Percentiles rank a stretch among this genome's conserved stretches.
Conservation (phyloP, 2,888 invertebrate genomes). For the Teleogryllus oceanicus region DNA sequence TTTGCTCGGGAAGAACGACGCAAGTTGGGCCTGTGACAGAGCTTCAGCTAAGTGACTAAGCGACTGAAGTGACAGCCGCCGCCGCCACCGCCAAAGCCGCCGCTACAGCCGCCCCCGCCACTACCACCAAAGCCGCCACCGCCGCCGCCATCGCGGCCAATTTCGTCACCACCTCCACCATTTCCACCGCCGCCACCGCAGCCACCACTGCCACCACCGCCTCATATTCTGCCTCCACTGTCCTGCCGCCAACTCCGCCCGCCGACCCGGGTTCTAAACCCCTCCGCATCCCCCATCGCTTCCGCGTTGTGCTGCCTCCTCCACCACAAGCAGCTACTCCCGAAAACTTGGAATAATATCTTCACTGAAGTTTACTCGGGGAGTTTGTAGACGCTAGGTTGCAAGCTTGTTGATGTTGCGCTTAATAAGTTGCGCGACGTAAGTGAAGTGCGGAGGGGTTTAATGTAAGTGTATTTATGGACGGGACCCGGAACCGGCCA, state of each 20-base stretch:
- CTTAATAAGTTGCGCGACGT: slow-evolving; percentile 18
- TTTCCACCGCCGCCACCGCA: not conserved
- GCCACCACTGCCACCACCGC: not conserved
- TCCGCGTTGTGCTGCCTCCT: too few species aligned
- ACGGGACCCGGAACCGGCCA: not conserved
- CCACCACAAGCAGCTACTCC: not conserved
- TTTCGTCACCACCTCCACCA: not conserved
- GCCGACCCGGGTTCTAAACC: not conserved
- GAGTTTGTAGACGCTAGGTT: not conserved
- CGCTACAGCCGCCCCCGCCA: too few species aligned
- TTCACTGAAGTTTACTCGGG: slow-evolving; percentile 1
- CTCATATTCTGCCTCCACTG: not conserved
- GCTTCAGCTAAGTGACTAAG: too few species aligned
- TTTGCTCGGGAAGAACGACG: too few species aligned
- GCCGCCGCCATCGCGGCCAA: not conserved
- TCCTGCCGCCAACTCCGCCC: not conserved
- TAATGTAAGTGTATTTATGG: slow-evolving; percentile 4
- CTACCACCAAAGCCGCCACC: not conserved
- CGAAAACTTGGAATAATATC: slow-evolving; percentile 18
- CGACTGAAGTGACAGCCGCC: too few species aligned
- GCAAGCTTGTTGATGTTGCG: slow-evolving; percentile 10
- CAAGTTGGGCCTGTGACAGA: too few species aligned
- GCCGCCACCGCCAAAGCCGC: too few species aligned
- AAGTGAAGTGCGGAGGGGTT: slow-evolving; percentile 3
- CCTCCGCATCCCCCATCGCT: too few species aligned